Conservation (phyloP, 2,113 vertebrate species). For the Chrysochloris asiatica region DNA sequence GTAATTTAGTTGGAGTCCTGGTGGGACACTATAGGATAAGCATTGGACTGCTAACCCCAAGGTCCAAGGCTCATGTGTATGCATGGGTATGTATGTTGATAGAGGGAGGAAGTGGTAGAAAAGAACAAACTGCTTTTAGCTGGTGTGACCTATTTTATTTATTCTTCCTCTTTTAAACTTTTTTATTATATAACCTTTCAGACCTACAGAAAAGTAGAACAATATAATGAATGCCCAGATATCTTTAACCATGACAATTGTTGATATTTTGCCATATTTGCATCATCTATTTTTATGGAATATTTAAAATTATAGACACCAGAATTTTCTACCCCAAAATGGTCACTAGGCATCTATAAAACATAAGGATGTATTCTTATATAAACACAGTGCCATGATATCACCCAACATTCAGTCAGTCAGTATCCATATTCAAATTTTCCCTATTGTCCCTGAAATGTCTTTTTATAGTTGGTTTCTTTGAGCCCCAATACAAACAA, state of each 20-base stretch:
- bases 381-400: not conserved
- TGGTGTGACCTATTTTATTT: not conserved
- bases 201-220: constrained; percentile 27
- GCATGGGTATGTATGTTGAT: fast-evolving
- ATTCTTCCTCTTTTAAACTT: not conserved
- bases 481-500: not conserved
- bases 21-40: too few species aligned
- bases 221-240: not conserved
- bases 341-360: not conserved
- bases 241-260: too few species aligned
- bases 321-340: not conserved
- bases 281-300: too few species aligned
- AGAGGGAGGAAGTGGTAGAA: not conserved
- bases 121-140: not conserved
- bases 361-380: not conserved
- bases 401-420: not conserved
- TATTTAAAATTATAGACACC: constrained; percentile 13
- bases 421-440: not conserved
- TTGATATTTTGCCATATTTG: too few species aligned
- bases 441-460: not conserved
- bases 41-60: too few species aligned
- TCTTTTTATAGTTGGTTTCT: not conserved
- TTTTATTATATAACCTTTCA: not conserved
- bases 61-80: too few species aligned
- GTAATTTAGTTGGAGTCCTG: too few species aligned